Base-by-base conservation (phyloP, 2,113 vertebrate genomes). In the Fulmarus glacialis region DNA sequence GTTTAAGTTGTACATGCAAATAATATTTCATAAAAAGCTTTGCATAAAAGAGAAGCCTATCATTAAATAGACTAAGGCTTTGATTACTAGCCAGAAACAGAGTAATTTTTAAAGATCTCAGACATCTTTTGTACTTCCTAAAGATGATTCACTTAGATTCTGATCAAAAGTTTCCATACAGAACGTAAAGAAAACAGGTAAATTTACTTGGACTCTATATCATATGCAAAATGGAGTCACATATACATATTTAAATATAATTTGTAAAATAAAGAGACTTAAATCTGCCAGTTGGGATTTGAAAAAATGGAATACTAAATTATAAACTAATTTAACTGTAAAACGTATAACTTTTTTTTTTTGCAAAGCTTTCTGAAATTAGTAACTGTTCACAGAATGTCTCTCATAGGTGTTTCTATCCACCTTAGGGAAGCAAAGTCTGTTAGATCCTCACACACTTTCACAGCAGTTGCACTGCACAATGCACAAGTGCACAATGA, bases 391-490 rank as follows among this genome's bases (percentile, higher is more conserved):
- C 40, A 73, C 24, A 58, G 50, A 67, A 53, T n/a, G 13, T 58
- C 16, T 94, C 38, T 70, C 23, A 62, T 68, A 59, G 52, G 87
- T 97, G 32, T 94, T 97, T 94, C 86, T 92, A 56, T 80, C 77
- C 70, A 94, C 53, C 81, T 84, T 80, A 72, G 15, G 68, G 29
- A 87, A 90, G 58, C 13, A 68, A 72, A 45, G 15, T 95, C 93
- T 92, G 43, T 79, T 95, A 89, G 21, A 67, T 81, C 64, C 79
- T 90, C 40, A 52, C 10, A 10, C 1, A 11, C 58, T 40, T 95
- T 84, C 84, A 82, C 53, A 96, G 56, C 43, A 91, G 13, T 53
- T 53, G 34, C 29, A 38, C 32, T 50, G 73, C 45, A 45, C 45
- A 19, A 45, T 19, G 45, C 45, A 45, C 45, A 45, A 40, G 13